phyloP scores from a whole-genome alignment of 2,888 invertebrate genomes.

The Tetragonula carbonaria region DNA sequence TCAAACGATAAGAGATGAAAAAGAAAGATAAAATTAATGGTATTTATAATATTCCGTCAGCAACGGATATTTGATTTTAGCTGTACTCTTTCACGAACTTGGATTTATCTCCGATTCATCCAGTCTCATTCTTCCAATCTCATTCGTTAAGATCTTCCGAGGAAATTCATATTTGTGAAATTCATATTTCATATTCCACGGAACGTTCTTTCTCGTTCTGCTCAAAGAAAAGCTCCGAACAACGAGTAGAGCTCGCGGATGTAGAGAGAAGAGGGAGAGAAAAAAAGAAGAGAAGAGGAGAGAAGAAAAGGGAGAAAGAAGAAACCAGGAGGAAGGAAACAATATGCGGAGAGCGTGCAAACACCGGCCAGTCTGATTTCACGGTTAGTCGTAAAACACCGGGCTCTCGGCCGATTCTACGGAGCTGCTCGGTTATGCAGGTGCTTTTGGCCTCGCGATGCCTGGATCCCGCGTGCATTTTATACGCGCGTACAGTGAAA shows the following conservation, averaged over 20 bases:
- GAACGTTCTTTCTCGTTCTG: too few species aligned
- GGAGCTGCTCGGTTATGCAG: conserved; percentile 44
- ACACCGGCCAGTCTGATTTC: conserved; percentile 65
- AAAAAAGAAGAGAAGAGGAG: conserved; percentile 10
- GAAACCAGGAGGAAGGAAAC: conserved; percentile 33
- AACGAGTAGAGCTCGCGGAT: background rate
- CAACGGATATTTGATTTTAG: background rate
- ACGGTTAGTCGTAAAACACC: conserved; percentile 66
- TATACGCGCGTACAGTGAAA: conserved; percentile 61
- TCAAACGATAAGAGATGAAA: too few species aligned
- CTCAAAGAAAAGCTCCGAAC: background rate
- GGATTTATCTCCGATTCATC: background rate
- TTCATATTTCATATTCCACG: too few species aligned
- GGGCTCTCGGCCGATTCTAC: conserved; percentile 51
- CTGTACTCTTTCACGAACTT: rapidly evolving
- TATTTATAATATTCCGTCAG: too few species aligned
- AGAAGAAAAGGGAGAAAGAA: background rate
- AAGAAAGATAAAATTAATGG: too few species aligned
- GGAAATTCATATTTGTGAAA: too few species aligned
- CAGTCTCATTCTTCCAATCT: too few species aligned
- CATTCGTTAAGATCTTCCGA: background rate
- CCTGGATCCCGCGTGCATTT: conserved; percentile 42
- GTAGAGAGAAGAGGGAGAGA: conserved; percentile 13
- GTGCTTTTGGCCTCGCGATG: conserved; percentile 47
- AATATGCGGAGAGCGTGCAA: conserved; percentile 58